Percentiles rank a stretch among this genome's conserved stretches.
Evolutionary conservation across 2,797 vertebrate species (phyloP).

Genomic region (Chlorospingus flavigularis): DNA sequence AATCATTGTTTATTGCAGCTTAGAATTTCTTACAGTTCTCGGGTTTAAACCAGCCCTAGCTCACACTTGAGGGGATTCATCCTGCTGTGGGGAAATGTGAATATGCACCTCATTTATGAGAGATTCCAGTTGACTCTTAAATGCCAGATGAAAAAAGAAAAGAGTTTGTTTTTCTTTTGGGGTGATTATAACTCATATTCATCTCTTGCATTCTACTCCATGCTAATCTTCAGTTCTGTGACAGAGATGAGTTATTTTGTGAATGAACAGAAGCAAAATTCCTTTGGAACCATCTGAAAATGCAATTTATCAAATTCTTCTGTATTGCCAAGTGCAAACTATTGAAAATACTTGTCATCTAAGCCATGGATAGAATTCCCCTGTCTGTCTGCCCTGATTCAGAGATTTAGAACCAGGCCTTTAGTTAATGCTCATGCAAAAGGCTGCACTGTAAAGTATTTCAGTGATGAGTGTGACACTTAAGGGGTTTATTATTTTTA

Average conservation of each 20-base stretch:
- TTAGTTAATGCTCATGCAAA: neutral
- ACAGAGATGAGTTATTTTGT: neutral
- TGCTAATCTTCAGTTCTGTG: neutral
- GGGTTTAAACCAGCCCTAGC: neutral
- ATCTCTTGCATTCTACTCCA: neutral
- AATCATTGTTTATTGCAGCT: slow-evolving; percentile 31
- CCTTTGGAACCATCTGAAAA: neutral
- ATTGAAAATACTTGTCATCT: neutral
- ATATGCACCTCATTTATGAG: neutral
- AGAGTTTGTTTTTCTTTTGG: neutral
- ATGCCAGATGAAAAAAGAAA: neutral
- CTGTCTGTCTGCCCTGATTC: neutral
- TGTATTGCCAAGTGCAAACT: neutral
- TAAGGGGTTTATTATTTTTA: neutral
- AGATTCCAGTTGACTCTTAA: neutral
- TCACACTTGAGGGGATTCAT: neutral
- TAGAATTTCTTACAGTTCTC: neutral
- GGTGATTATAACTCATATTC: neutral
- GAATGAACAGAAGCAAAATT: neutral
- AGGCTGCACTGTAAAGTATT: neutral
- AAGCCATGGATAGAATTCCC: neutral
- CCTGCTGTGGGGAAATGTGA: neutral
- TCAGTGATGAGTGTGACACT: neutral
- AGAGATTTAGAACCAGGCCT: neutral
- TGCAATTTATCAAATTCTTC: neutral